These are phyloP conservation scores for Cyclopterus lumpus DNA, from an alignment of 2,797 vertebrate genomes.

Conservation along the genomic window DNA sequence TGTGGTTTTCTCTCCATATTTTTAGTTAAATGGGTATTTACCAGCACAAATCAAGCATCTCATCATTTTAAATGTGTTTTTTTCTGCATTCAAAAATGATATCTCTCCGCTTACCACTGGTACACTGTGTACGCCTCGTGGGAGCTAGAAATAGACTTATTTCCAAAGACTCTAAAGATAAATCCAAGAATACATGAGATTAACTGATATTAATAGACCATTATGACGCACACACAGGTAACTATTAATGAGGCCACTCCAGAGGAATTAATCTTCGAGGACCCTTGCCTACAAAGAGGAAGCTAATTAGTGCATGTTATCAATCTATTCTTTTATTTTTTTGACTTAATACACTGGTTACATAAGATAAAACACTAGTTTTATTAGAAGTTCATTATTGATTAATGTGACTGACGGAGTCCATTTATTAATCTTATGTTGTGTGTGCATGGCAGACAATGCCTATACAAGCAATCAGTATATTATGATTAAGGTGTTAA, in stretches of 20 bases:
- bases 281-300: conserved; percentile 29
- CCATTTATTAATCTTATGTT: background rate
- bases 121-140: conserved; percentile 11
- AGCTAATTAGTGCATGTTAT: conserved; percentile 57
- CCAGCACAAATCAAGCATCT: conserved; percentile 6
- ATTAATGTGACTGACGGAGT: background rate
- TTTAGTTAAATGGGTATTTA: background rate
- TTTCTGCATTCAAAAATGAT: conserved; percentile 19
- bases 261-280: conserved; percentile 51
- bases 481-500: background rate
- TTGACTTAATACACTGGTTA: conserved; percentile 28
- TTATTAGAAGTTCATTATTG: background rate
- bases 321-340: conserved; percentile 22
- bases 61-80: background rate
- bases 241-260: conserved; percentile 48
- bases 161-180: conserved; percentile 37
- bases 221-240: conserved; percentile 35
- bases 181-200: conserved; percentile 35
- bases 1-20: background rate
- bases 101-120: background rate
- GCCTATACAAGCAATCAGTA: background rate
- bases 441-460: background rate
- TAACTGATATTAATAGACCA: conserved; percentile 58
- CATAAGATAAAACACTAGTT: conserved; percentile 20
- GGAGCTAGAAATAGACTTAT: conserved; percentile 25